A percentile compares a stretch with the other conserved stretches of the same genome.
Evolutionary conservation across 2,888 invertebrate genomes (phyloP).

Genomic region (Strigamia transsilvanica): DNA sequence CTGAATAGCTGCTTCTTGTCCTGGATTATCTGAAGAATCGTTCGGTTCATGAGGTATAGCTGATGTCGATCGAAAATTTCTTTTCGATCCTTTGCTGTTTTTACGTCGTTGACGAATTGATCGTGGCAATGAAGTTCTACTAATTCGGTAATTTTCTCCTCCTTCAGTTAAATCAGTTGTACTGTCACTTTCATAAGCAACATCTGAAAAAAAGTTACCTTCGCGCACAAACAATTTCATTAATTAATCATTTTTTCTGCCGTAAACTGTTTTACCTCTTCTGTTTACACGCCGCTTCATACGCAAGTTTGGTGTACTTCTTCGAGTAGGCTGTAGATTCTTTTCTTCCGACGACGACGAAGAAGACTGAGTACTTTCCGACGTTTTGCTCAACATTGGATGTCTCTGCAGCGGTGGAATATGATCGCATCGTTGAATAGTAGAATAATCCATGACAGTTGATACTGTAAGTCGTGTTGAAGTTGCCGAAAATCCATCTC

Average conservation of each 20-base stretch:
- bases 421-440: conserved; percentile 51
- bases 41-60: conserved; percentile 35
- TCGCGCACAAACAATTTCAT: neutral
- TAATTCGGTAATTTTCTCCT: conserved; percentile 48
- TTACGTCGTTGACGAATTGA: conserved; percentile 52
- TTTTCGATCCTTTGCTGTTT: conserved; percentile 44
- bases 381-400: conserved; percentile 51
- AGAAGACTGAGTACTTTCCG: conserved; percentile 50
- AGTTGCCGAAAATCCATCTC: conserved; percentile 50
- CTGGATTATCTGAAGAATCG: conserved; percentile 51
- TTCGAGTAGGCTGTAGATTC: conserved; percentile 46
- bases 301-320: conserved; percentile 51
- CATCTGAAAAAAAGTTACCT: conserved; percentile 46
- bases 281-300: conserved; percentile 50
- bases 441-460: conserved; percentile 50
- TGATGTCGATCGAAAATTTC: conserved; percentile 52
- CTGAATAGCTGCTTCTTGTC: conserved; percentile 17
- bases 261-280: conserved; percentile 33
- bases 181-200: conserved; percentile 52
- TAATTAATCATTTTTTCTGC: neutral
- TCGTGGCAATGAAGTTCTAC: conserved; percentile 50
- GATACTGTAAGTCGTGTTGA: conserved; percentile 52
- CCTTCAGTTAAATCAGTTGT: conserved; percentile 52
- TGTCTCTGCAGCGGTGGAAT: neutral
- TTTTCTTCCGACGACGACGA: conserved; percentile 51